phyloP scores from a whole-genome alignment of 2,888 invertebrate species.

The Hemicrepidius hirtus region DNA sequence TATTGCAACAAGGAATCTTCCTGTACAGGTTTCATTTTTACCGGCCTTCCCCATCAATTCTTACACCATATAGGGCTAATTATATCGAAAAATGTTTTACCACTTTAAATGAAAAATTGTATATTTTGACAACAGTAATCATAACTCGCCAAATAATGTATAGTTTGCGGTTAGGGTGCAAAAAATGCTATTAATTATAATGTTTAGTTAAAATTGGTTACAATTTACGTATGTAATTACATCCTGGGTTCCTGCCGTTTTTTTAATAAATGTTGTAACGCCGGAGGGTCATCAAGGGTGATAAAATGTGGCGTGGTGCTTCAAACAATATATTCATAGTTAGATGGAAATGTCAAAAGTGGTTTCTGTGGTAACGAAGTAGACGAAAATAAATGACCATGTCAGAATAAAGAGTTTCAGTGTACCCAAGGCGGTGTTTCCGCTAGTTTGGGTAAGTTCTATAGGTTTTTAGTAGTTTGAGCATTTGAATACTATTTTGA shows the following conservation, averaged over 20 bases:
- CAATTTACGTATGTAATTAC: slow-evolving; percentile 12
- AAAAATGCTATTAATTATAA: neutral
- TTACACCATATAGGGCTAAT: too few relatives aligned
- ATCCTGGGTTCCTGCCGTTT: neutral
- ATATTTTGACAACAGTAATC: too few relatives aligned
- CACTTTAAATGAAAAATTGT: too few relatives aligned
- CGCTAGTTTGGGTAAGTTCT: too few relatives aligned
- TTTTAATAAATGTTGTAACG: neutral
- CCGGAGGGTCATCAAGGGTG: neutral
- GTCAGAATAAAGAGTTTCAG: neutral
- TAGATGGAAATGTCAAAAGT: neutral
- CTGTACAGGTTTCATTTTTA: too few relatives aligned
- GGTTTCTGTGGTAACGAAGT: neutral
- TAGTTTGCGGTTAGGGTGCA: neutral
- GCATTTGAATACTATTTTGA: neutral
- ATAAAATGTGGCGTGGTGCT: slow-evolving; percentile 3
- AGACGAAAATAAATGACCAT: slow-evolving; percentile 1
- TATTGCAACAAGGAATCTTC: too few relatives aligned
- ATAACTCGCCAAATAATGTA: neutral
- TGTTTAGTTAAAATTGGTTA: neutral
- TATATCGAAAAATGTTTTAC: too few relatives aligned
- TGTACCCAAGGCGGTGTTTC: too few relatives aligned
- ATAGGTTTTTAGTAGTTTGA: neutral
- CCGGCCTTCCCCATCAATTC: too few relatives aligned
- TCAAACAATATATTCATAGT: neutral